A percentile compares a stretch with the other conserved stretches of the same genome.
Evolutionary conservation across 2,113 vertebrate genomes (phyloP).

Genomic region (Carollia perspicillata): DNA sequence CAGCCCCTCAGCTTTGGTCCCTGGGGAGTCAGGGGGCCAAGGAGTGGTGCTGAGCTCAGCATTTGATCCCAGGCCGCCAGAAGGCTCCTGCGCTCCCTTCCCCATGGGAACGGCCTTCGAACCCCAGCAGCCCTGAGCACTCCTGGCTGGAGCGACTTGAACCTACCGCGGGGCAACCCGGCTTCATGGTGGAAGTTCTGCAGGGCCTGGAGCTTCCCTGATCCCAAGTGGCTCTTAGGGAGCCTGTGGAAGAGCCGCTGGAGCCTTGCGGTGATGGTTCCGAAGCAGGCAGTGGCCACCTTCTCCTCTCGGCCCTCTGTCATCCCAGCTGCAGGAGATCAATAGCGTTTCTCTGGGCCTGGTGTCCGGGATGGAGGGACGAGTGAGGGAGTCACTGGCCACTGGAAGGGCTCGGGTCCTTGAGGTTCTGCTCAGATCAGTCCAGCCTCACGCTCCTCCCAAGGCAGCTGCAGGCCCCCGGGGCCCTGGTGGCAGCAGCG

Average conservation of each 20-base stretch:
- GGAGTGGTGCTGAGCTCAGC: background rate
- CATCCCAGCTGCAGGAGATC: conserved; percentile 63
- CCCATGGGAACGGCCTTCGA: background rate
- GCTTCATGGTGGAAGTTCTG: conserved; percentile 79
- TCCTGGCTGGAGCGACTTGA: background rate
- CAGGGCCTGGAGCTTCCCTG: conserved; percentile 81
- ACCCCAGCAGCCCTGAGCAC: fast-evolving
- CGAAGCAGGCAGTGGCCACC: conserved; percentile 85
- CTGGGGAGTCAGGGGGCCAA: background rate
- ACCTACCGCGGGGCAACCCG: conserved; percentile 71
- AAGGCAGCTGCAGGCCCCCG: background rate
- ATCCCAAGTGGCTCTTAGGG: conserved; percentile 86
- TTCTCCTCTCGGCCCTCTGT: conserved; percentile 69
- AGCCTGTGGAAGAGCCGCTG: conserved; percentile 89
- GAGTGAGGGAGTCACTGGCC: background rate
- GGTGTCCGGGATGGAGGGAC: background rate
- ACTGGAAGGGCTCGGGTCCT: background rate
- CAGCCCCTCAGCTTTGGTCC: background rate
- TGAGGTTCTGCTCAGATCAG: conserved; percentile 32
- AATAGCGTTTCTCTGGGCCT: conserved; percentile 48
- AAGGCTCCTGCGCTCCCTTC: background rate
- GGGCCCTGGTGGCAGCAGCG: background rate
- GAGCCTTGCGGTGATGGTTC: conserved; percentile 85
- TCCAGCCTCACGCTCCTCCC: background rate
- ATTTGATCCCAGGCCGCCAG: background rate